Evolutionary conservation across 2,113 vertebrate genomes (phyloP), one percentile per base, ranked within the genome.

Genomic region (Mobula hypostoma): DNA sequence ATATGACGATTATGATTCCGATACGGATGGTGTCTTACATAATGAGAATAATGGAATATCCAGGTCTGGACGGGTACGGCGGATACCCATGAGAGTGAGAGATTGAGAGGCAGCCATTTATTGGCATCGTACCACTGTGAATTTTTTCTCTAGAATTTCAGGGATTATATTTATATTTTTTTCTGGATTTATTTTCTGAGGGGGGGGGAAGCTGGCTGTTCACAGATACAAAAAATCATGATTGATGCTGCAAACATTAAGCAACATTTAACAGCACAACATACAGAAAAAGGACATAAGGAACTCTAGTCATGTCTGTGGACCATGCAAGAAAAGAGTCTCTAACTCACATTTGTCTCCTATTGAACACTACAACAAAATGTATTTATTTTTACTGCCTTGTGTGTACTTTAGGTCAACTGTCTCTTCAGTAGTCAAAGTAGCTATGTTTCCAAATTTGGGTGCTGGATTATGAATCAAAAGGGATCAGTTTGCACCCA

Each of bases 81-180:
- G 83, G 70, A 94, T 94, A 95, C 95, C 96, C 95, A 94, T 95
- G 94, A 74, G 95, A 85, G 94, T 72, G 94, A 94, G 94, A 29
- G 94, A 85, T 94, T 72, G 94, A 94, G 94, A 29, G 68, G 61
- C 14, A 94, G 94, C 29, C 94, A 88, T 48, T 94, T 94, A 74
- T 61, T 95, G 27, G 91, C 76, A 24, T 94, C 68, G 40, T 48
- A 94, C 74, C 94, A 94, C 94, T 95, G 95, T 93, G 94, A 95
- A 95, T 96, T 96, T 94, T 94, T 95, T 96, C 96, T 94, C 95
- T 96, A 94, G 95, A 72, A 97, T 96, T 97, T 97, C 97, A 97
- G 97, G 97, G 97, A 97, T 96, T 97, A 96, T 94, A 94, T 97
- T 96, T 96, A 96, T 96, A 97, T 97, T 97, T 97, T 97, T 97